phyloP scores from a whole-genome alignment of 2,888 invertebrate species.

The Hydropsyche betteni region DNA sequence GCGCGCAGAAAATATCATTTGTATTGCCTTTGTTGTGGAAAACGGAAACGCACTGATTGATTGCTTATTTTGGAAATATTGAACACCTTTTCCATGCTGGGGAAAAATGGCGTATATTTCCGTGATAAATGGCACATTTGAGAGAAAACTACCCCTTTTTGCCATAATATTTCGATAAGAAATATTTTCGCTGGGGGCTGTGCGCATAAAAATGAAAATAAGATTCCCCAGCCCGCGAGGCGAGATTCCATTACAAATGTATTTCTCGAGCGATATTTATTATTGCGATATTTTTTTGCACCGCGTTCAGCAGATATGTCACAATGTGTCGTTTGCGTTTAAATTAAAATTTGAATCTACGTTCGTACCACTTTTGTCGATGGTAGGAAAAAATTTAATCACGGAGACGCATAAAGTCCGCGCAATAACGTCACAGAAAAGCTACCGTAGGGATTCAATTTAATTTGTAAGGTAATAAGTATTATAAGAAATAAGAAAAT shows the following conservation, averaged over 20 bases:
- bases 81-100: conserved; percentile 39
- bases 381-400: conserved; percentile 1
- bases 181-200: conserved; percentile 36
- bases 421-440: not conserved
- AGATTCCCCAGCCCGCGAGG: not conserved
- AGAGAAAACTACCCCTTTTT: conserved; percentile 41
- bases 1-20: conserved; percentile 38
- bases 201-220: conserved; percentile 39
- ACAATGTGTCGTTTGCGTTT: not conserved
- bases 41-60: conserved; percentile 40
- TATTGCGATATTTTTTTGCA: not conserved
- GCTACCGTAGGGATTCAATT: conserved; percentile 4
- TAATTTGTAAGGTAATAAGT: conserved; percentile 27
- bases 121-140: conserved; percentile 42
- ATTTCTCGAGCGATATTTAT: conserved; percentile 18
- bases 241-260: conserved; percentile 33
- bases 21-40: conserved; percentile 45
- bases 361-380: too few species aligned
- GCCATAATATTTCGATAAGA: conserved; percentile 42
- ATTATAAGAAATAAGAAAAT: not conserved
- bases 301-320: not conserved
- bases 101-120: conserved; percentile 40
- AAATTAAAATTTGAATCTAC: not conserved
- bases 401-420: not conserved
- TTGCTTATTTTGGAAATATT: conserved; percentile 42